Conservation (phyloP, 2,113 vertebrate genomes). For the Mesembrinibis cayennensis region DNA sequence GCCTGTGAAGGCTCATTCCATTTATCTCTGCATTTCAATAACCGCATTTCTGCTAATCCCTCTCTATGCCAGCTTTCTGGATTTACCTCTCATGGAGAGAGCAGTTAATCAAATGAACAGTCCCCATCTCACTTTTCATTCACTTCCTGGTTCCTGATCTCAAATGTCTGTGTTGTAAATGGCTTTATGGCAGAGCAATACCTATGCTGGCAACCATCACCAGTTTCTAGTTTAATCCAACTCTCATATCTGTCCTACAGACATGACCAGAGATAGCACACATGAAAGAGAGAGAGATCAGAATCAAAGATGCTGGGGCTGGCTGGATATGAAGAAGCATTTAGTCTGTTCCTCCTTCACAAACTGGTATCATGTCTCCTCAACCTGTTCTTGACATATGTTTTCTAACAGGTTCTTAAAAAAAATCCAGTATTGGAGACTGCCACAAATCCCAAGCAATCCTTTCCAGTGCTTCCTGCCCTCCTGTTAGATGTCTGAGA, state of each 20-base stretch:
- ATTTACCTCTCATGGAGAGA: neutral
- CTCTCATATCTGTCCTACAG: neutral
- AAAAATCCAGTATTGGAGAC: neutral
- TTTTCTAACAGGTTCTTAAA: constrained; percentile 5
- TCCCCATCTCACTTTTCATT: neutral
- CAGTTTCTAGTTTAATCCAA: constrained; percentile 14
- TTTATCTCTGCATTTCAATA: neutral
- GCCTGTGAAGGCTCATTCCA: neutral
- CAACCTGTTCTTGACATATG: constrained; percentile 23
- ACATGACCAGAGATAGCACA: neutral
- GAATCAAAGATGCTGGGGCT: neutral
- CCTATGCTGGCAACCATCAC: neutral
- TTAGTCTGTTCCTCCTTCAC: constrained; percentile 12
- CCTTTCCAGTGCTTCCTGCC: neutral
- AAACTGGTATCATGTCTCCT: neutral
- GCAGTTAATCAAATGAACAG: constrained; percentile 13
- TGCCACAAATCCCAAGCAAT: neutral
- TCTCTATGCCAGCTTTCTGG: neutral
- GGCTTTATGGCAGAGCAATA: neutral
- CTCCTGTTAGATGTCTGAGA: neutral
- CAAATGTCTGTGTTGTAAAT: neutral
- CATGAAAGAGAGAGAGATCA: neutral
- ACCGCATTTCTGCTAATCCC: neutral
- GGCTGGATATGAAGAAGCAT: constrained; percentile 18
- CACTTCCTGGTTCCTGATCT: neutral